A percentile compares a stretch with the other conserved stretches of the same genome.
Evolutionary conservation across 2,888 invertebrate species (phyloP).

Genomic region (Atrina japonica): DNA sequence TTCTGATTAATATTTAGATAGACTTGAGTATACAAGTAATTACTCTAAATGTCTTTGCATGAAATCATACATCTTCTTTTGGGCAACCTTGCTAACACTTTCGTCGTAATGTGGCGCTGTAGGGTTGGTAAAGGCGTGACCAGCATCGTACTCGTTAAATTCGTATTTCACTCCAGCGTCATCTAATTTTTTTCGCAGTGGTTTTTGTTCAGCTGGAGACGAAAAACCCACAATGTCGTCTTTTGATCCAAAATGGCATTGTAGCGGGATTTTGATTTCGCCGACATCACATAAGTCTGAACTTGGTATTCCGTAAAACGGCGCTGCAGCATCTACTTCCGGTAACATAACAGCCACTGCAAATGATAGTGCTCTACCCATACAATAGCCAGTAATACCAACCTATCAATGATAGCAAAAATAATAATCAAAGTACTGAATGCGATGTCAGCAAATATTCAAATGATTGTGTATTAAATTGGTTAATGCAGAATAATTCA

Average conservation of each 20-base stretch:
- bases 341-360: constrained; percentile 64
- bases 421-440: too few species aligned
- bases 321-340: constrained; percentile 72
- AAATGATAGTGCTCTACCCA: constrained; percentile 76
- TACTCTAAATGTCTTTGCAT: too few species aligned
- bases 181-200: constrained; percentile 63
- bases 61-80: constrained; percentile 60
- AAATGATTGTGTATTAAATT: too few species aligned
- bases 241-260: constrained; percentile 73
- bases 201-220: constrained; percentile 62
- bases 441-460: too few species aligned
- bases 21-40: too few species aligned
- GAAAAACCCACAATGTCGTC: constrained; percentile 72
- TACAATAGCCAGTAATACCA: constrained; percentile 78
- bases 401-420: constrained; percentile 56
- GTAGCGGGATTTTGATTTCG: constrained; percentile 70
- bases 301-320: constrained; percentile 76
- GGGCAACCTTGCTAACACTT: constrained; percentile 52
- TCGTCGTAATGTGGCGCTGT: constrained; percentile 63
- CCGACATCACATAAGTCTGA: constrained; percentile 64
- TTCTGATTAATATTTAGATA: too few species aligned
- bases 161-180: constrained; percentile 50
- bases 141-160: constrained; percentile 64
- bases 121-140: constrained; percentile 69
- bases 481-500: too few species aligned